These are phyloP conservation scores for Caenorhabditis auriculariae DNA, from an alignment of 2,888 invertebrate genomes.

Conservation along the genomic window DNA sequence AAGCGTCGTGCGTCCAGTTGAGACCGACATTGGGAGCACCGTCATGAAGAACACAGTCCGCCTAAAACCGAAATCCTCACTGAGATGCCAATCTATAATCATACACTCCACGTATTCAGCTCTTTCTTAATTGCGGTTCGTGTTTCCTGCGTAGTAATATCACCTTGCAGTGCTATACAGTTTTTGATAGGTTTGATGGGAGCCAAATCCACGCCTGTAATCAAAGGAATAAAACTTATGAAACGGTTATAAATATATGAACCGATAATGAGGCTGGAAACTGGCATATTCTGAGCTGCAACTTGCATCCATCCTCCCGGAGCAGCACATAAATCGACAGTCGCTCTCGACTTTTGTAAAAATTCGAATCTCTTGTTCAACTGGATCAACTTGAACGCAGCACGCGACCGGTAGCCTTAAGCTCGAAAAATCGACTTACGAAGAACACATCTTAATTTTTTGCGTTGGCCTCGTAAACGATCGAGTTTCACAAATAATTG, in stretches of 20 bases:
- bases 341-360: conserved; percentile 89
- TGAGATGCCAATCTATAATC: neutral
- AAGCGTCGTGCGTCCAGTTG: conserved; percentile 96
- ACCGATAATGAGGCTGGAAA: conserved; percentile 70
- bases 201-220: conserved; percentile 83
- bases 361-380: conserved; percentile 95
- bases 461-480: too few relatives aligned
- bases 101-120: conserved; percentile 55
- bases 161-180: conserved; percentile 84
- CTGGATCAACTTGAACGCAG: conserved; percentile 98
- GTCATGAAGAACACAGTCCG: conserved; percentile 92
- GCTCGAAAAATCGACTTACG: conserved; percentile 7
- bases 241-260: neutral
- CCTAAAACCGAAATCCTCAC: conserved; percentile 78
- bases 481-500: too few relatives aligned
- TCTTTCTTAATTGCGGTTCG: conserved; percentile 55
- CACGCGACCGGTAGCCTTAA: conserved; percentile 89
- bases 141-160: conserved; percentile 86
- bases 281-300: conserved; percentile 92
- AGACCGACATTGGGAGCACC: conserved; percentile 94
- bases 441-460: neutral
- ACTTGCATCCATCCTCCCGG: conserved; percentile 80
- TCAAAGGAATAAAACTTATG: neutral
- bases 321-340: conserved; percentile 96
- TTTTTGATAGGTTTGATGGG: conserved; percentile 88